Base-by-base conservation (phyloP, 1,140 invertebrate species). In the Gonioctena quinquepunctata region DNA sequence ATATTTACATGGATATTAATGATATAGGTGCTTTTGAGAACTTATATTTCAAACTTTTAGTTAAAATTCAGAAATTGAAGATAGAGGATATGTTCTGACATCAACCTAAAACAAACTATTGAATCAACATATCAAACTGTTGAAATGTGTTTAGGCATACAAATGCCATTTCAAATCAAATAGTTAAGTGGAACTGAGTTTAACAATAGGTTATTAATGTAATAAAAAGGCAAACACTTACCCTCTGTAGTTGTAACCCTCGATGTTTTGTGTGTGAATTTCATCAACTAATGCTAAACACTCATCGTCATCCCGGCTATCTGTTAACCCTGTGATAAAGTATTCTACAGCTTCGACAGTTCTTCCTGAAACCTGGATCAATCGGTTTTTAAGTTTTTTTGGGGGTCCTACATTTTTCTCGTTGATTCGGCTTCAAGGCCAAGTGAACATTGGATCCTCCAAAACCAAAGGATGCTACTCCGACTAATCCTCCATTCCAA, bases 361-460 rank as follows among this genome's bases (percentile, higher is more conserved):
- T 28, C 93, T 86, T 22, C 90, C 90, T 64, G 89, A 89, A 57
- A 86, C 87, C 0, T 83, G 77, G 1, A 91, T 86, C 8, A 94
- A 76, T 59, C 90, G 64, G 33, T 83, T 1, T 87, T 88, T 21
- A 86, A 61, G 68, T 84, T 76, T 48, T n/a, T 21, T 54, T 21
- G 22, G n/a, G 19, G 7, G 22, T 11, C 18, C 19, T 54, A 1
- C 2, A 42, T 42, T 86, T 33, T 81, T 76, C 63, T 86, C 86
- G 8, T 83, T 77, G 3, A 76, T 86, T 81, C 1, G 83, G 85
- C 80, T 85, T 86, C 0, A 95, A 74, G 13, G 95, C 76, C 8
- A 89, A 82, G 80, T 94, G 92, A n/a, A 88, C 84, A 75, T 90
- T 89, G 22, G 87, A 84, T 18, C 89, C 87, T 50, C 89, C 87